Evolutionary conservation across 1,140 invertebrate species (phyloP).

Genomic region (Neomicropteryx cornuta): DNA sequence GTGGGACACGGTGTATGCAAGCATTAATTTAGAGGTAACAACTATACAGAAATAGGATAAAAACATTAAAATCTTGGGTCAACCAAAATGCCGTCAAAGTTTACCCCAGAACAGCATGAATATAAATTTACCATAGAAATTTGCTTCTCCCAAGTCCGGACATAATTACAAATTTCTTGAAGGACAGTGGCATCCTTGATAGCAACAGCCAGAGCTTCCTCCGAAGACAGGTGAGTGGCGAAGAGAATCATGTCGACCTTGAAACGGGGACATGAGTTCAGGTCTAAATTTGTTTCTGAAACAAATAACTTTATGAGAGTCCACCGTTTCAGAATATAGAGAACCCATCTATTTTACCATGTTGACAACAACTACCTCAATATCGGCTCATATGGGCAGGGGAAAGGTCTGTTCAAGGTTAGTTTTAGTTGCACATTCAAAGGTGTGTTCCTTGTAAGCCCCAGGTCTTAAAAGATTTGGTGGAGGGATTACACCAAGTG

Average conservation of each 20-base stretch:
- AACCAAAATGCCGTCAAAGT: neutral
- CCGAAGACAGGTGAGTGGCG: conserved; percentile 37
- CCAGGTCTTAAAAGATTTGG: neutral
- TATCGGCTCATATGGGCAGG: neutral
- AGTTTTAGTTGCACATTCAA: neutral
- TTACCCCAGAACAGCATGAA: neutral
- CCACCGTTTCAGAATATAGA: conserved; percentile 1
- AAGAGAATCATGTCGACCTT: conserved; percentile 41
- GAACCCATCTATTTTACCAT: neutral
- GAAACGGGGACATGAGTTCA: conserved; percentile 43
- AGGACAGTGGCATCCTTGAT: conserved; percentile 38
- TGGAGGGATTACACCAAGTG: too few species aligned
- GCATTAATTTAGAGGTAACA: neutral
- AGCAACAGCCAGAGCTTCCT: conserved; percentile 35
- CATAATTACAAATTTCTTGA: conserved; percentile 41
- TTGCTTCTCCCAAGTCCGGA: conserved; percentile 50
- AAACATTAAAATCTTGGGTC: conserved; percentile 6
- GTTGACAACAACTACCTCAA: conserved; percentile 1
- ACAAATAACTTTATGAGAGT: conserved; percentile 10
- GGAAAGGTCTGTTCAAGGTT: conserved; percentile 4
- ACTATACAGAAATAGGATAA: neutral
- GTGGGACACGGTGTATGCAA: neutral
- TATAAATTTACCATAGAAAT: conserved; percentile 44
- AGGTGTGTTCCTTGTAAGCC: neutral
- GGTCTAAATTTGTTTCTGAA: conserved; percentile 47